Percentiles rank a stretch among this genome's conserved stretches.
These are phyloP conservation scores for Novumbra hubbsi DNA, from an alignment of 2,797 vertebrate species.

Conservation along the genomic window DNA sequence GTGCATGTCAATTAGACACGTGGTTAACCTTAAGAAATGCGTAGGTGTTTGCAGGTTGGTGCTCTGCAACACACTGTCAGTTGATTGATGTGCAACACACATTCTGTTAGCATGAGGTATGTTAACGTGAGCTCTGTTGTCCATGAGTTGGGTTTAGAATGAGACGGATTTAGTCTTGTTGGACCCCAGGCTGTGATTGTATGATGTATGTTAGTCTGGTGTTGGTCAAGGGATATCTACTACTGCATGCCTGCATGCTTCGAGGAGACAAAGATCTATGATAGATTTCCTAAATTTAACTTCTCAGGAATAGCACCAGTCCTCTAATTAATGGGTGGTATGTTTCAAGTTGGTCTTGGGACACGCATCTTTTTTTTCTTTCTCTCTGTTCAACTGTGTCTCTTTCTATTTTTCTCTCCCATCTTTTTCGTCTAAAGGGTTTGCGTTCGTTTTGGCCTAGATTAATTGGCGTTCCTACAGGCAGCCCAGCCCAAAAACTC, in stretches of 20 bases:
- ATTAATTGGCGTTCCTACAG: background rate
- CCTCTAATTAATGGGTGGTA: background rate
- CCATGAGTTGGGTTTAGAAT: conserved; percentile 13
- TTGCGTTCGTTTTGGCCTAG: background rate
- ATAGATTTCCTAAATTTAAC: background rate
- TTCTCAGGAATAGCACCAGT: background rate
- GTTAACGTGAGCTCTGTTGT: conserved; percentile 19
- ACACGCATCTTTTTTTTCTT: background rate
- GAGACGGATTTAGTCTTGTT: background rate
- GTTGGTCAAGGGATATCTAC: background rate
- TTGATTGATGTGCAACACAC: conserved; percentile 10
- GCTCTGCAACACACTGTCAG: background rate
- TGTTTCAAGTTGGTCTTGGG: background rate
- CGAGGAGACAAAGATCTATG: background rate
- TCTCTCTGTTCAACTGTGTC: background rate
- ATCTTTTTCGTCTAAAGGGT: background rate
- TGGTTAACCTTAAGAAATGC: background rate
- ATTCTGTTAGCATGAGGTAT: too few species aligned
- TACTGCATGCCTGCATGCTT: background rate
- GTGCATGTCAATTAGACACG: background rate
- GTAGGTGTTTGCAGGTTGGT: background rate
- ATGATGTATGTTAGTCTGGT: background rate
- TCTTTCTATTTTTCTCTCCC: background rate
- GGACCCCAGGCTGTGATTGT: conserved; percentile 29
- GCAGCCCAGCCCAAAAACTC: background rate